phyloP scores from a whole-genome alignment of 2,113 vertebrate genomes.

The Dasyornis broadbenti region DNA sequence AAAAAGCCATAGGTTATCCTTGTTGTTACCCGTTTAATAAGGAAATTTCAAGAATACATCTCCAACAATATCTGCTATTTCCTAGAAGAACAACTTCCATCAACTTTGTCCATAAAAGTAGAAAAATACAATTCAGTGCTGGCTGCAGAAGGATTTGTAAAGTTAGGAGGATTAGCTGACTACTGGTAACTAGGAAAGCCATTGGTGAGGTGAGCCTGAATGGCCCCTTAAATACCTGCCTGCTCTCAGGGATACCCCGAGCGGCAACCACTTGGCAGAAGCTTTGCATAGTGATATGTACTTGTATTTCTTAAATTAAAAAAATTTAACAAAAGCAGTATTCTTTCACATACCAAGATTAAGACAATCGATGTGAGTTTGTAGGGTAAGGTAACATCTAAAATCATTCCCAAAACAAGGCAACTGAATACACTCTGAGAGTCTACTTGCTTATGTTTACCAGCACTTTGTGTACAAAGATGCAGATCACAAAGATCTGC shows the following conservation, averaged over 20 bases:
- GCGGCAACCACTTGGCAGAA: neutral
- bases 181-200: neutral
- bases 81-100: neutral
- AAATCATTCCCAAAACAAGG: neutral
- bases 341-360: neutral
- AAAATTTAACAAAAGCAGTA: neutral
- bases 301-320: neutral
- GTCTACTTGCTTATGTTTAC: accelerated
- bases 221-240: accelerated
- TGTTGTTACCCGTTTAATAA: neutral
- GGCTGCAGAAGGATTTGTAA: neutral
- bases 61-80: neutral
- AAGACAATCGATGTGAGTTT: neutral
- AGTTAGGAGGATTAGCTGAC: neutral
- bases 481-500: neutral
- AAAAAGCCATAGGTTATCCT: neutral
- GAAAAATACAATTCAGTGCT: neutral
- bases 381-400: neutral
- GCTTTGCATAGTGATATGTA: neutral
- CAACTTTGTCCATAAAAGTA: neutral
- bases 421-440: neutral
- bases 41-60: neutral
- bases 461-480: accelerated
- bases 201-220: neutral
- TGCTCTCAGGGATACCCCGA: neutral